Evolutionary conservation across 2,113 vertebrate genomes (phyloP).

Genomic region (Egretta garzetta): DNA sequence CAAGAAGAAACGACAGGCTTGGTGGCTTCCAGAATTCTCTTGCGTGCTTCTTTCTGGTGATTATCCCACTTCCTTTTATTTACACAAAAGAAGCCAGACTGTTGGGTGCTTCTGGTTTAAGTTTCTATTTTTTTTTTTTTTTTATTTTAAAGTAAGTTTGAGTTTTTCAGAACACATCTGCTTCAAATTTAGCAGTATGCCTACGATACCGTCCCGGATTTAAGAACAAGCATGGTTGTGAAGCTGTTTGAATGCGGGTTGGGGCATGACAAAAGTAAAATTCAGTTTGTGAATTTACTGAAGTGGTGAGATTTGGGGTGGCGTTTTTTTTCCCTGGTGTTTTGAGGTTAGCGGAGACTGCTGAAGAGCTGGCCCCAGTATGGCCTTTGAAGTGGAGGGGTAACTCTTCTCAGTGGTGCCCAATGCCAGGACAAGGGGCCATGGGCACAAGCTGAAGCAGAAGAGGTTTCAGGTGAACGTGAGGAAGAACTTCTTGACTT

Average conservation of each 20-base stretch:
- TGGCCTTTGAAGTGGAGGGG: not conserved
- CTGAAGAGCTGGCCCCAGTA: not conserved
- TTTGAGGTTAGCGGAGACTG: not conserved
- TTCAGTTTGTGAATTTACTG: not conserved
- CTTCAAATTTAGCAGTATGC: not conserved
- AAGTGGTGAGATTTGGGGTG: not conserved
- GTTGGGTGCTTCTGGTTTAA: not conserved
- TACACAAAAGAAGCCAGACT: not conserved
- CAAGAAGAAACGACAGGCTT: not conserved
- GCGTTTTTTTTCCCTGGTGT: too few relatives aligned
- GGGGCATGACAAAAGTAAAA: not conserved
- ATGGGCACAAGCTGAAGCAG: too few relatives aligned
- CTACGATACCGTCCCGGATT: fast-evolving
- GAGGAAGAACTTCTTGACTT: too few relatives aligned
- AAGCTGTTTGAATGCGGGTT: not conserved
- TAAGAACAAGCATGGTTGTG: not conserved
- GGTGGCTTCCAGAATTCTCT: not conserved
- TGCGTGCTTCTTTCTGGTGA: not conserved
- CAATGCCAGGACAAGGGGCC: too few relatives aligned
- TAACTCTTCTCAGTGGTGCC: too few relatives aligned
- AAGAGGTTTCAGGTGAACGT: too few relatives aligned
- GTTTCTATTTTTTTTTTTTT: not conserved
- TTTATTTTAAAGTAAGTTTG: too few relatives aligned
- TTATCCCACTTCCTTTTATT: not conserved
- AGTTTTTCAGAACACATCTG: fast-evolving